Evolutionary conservation across 1,140 invertebrate genomes (phyloP).

Genomic region (Wiebesia pumilae): DNA sequence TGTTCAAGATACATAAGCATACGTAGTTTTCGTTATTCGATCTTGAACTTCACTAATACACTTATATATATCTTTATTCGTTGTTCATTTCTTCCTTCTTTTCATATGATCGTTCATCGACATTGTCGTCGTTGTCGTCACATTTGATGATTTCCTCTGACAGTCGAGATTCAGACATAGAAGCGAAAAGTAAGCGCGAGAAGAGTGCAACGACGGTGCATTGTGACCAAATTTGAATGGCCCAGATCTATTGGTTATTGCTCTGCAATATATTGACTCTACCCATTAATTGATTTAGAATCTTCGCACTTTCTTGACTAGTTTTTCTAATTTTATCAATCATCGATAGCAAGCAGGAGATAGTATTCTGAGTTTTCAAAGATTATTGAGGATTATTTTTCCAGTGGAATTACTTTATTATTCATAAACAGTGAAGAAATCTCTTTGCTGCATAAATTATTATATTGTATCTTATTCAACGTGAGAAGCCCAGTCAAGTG

Average conservation of each 20-base stretch:
- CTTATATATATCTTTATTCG: neutral
- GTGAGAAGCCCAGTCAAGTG: neutral
- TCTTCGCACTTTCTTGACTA: neutral
- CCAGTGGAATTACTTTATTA: too few relatives aligned
- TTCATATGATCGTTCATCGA: neutral
- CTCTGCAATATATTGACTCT: conserved; percentile 62
- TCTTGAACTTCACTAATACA: conserved; percentile 35
- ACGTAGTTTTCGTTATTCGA: neutral
- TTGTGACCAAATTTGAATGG: conserved; percentile 56
- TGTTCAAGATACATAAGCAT: too few relatives aligned
- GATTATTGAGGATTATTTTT: too few relatives aligned
- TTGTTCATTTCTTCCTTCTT: neutral
- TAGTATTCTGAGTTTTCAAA: too few relatives aligned
- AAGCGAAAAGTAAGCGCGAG: conserved; percentile 17
- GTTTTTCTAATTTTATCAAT: neutral
- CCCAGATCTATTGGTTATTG: conserved; percentile 65
- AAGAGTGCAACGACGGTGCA: conserved; percentile 24
- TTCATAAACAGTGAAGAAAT: neutral
- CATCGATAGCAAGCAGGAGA: neutral
- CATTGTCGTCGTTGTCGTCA: neutral
- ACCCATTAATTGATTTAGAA: neutral
- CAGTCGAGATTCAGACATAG: conserved; percentile 19
- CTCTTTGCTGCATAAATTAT: neutral
- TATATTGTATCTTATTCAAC: neutral
- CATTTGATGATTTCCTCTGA: neutral